phyloP scores from a whole-genome alignment of 92 coral and sea anemone genomes.

The Epizoanthus ramosus region DNA sequence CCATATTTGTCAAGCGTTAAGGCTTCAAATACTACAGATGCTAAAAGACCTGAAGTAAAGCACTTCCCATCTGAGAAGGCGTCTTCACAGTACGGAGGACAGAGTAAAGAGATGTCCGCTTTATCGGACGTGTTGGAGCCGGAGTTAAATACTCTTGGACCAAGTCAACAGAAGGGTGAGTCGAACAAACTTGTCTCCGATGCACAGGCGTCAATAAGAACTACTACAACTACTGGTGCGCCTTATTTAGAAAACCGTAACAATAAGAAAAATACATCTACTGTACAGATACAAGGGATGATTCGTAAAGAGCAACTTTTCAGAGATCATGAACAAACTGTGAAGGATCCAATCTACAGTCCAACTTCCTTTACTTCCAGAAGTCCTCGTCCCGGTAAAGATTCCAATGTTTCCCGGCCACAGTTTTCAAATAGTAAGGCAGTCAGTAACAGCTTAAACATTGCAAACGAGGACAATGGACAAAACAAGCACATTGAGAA shows the following conservation, averaged over 20 bases:
- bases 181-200: background rate
- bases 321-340: background rate
- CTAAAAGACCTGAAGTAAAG: background rate
- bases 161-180: slow-evolving; percentile 32
- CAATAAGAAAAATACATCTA: background rate
- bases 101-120: slow-evolving; percentile 31
- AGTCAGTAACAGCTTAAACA: background rate
- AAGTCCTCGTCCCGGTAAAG: background rate
- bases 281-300: background rate
- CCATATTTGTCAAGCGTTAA: slow-evolving; percentile 22
- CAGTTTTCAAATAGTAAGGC: no score
- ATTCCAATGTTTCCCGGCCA: background rate
- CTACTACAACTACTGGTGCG: background rate
- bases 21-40: background rate
- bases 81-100: slow-evolving; percentile 25
- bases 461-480: no score
- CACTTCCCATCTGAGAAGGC: background rate
- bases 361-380: background rate
- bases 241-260: background rate
- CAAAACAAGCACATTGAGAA: background rate
- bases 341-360: background rate
- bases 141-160: slow-evolving; percentile 2
- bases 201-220: background rate
- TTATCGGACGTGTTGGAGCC: slow-evolving; percentile 18
- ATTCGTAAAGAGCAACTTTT: background rate